Base-by-base conservation (phyloP, 2,888 invertebrate genomes). In the Drosophila parthenogenetica region DNA sequence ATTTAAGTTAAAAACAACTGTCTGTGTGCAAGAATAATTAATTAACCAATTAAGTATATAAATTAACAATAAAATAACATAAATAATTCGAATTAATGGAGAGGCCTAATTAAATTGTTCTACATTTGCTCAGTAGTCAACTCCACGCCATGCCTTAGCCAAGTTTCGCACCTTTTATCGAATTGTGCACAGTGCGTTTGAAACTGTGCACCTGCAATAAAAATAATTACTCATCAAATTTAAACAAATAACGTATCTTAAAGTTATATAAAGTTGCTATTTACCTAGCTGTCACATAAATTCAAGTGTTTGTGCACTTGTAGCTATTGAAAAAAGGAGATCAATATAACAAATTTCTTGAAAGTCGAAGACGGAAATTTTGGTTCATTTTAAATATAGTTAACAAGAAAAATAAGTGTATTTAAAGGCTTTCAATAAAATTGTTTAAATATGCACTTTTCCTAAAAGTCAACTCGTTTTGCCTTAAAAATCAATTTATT, bases 161-260 rank as follows among this genome's bases (percentile, higher is more conserved):
- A 14, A 55, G 64, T 40, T 51, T 17, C 42, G 0, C 19, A 61
- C 63, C 71, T 4, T 0, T 3, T 10, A 2, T 58, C 10, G 63
- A 74, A 57, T 35, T 25, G 35, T 46, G 14, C 16, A 8, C 39
- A 62, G 40, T 40, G 2, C 2, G 1, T 14, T 2, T 11, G 0
- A 57, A 57, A 48, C 57, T 13, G 46, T 46, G 0, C n/a, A 19
- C 1, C 16, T 11, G 13, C 16, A 35, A 19, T 14, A 2, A 14
- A 48, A 48, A 17, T 35, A 11, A 35, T 35, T 35, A 35, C 29
- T 35, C 35, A 35, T 35, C 1, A 13, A 35, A 35, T 35, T 22
- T 32, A 54, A 45, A 50, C 13, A 55, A 32, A n/a, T 32, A 45
- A 45, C 3, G 11, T 19, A 19, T 19, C n/a, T 5, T 19, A 32